These are phyloP conservation scores for Thymelicus acteon DNA, from an alignment of 2,888 invertebrate species.

Conservation along the genomic window DNA sequence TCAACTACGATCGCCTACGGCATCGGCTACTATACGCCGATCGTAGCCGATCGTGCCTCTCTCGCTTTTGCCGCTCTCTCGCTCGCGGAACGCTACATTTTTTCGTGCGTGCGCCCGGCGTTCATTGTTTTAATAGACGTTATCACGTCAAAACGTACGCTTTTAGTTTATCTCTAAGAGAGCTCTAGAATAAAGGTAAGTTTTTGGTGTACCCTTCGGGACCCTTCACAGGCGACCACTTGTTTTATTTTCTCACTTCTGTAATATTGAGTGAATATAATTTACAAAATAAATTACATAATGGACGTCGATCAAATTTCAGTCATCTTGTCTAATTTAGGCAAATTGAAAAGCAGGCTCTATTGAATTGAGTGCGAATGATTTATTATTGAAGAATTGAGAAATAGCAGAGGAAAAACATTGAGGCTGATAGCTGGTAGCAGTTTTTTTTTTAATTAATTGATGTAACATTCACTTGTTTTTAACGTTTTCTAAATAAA, in stretches of 20 bases:
- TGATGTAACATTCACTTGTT: too few species aligned
- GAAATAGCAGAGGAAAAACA: slow-evolving; percentile 14
- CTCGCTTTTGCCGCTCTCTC: too few species aligned
- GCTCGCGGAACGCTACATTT: too few species aligned
- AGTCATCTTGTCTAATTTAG: slow-evolving; percentile 40
- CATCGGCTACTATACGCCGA: too few species aligned
- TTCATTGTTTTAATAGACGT: too few species aligned
- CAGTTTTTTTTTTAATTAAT: too few species aligned
- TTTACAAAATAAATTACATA: slow-evolving; percentile 34
- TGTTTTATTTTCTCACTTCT: slow-evolving; percentile 10
- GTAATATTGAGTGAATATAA: slow-evolving; percentile 22
- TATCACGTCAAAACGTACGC: too few species aligned
- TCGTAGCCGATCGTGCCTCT: too few species aligned
- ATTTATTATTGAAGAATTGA: slow-evolving; percentile 30
- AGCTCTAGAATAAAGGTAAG: neutral
- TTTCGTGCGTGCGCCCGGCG: too few species aligned
- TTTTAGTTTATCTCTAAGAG: neutral
- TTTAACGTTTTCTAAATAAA: too few species aligned
- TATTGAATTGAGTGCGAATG: slow-evolving; percentile 27
- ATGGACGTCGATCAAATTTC: slow-evolving; percentile 40
- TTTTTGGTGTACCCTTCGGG: neutral
- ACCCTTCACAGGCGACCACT: neutral
- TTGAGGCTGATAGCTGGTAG: neutral
- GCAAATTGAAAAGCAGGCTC: slow-evolving; percentile 38
- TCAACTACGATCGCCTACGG: too few species aligned